phyloP scores from a whole-genome alignment of 2,888 invertebrate species.

The Drosophila cyrtoloma region DNA sequence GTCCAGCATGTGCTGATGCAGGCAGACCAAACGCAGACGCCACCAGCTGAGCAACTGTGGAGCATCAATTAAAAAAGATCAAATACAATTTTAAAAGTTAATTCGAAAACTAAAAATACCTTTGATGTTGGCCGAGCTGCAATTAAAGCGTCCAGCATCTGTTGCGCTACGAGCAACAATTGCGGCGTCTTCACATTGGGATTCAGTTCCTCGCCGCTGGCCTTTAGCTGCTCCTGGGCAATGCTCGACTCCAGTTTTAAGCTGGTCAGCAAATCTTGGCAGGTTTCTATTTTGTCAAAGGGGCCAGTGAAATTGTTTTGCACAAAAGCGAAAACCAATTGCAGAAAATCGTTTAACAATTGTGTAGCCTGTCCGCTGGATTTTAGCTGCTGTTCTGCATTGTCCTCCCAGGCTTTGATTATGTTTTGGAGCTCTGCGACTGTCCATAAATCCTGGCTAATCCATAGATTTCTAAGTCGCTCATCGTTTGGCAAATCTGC shows the following conservation, averaged over 20 bases:
- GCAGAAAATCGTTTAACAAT: slow-evolving; percentile 86
- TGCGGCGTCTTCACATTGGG: slow-evolving; percentile 88
- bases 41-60: slow-evolving; percentile 86
- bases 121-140: slow-evolving; percentile 75
- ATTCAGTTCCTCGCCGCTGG: slow-evolving; percentile 89
- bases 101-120: slow-evolving; percentile 37
- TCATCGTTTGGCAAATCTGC: slow-evolving; percentile 67
- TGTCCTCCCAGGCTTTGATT: slow-evolving; percentile 60
- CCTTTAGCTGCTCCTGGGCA: slow-evolving; percentile 69
- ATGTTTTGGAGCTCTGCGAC: slow-evolving; percentile 53
- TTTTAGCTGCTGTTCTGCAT: slow-evolving; percentile 3
- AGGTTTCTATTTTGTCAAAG: slow-evolving; percentile 59
- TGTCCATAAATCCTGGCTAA: slow-evolving; percentile 66
- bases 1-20: slow-evolving; percentile 92
- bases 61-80: neutral
- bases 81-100: neutral
- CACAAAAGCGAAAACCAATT: slow-evolving; percentile 90
- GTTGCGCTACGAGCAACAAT: slow-evolving; percentile 83
- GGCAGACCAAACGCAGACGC: slow-evolving; percentile 89
- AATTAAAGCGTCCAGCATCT: slow-evolving; percentile 84
- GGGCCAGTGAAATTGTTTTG: slow-evolving; percentile 94
- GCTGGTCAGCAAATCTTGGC: slow-evolving; percentile 46
- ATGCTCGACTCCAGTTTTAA: slow-evolving; percentile 39
- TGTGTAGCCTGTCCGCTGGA: slow-evolving; percentile 17
- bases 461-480: slow-evolving; percentile 71